phyloP scores from a whole-genome alignment of 2,888 invertebrate genomes.

The Phlogophora meticulosa region DNA sequence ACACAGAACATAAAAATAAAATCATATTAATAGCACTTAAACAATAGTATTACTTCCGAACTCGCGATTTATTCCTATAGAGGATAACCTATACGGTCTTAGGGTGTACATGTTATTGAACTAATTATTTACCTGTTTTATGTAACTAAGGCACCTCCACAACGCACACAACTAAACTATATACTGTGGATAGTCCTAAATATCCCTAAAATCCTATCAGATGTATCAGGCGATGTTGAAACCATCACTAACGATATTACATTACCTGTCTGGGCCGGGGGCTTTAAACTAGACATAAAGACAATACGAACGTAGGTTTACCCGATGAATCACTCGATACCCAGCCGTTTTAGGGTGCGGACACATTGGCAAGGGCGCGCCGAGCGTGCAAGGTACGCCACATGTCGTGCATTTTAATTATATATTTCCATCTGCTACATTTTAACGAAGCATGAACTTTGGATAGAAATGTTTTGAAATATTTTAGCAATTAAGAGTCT shows the following conservation, averaged over 20 bases:
- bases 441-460: slow-evolving; percentile 7
- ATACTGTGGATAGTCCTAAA: slow-evolving; percentile 14
- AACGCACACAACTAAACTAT: background rate
- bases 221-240: slow-evolving; percentile 30
- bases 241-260: slow-evolving; percentile 21
- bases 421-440: slow-evolving; percentile 11
- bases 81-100: background rate
- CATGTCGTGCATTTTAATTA: slow-evolving; percentile 42
- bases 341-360: slow-evolving; percentile 55
- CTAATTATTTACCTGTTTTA: background rate
- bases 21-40: slow-evolving; percentile 45
- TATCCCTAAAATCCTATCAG: slow-evolving; percentile 17
- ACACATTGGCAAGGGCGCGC: slow-evolving; percentile 44
- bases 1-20: slow-evolving; percentile 55
- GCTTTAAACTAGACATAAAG: slow-evolving; percentile 42
- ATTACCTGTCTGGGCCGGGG: slow-evolving; percentile 35
- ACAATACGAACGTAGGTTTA: slow-evolving; percentile 61
- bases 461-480: slow-evolving; percentile 16
- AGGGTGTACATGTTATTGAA: background rate
- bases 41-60: slow-evolving; percentile 46
- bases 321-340: slow-evolving; percentile 60
- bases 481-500: no score
- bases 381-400: slow-evolving; percentile 38
- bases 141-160: background rate
- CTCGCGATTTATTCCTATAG: slow-evolving; percentile 6